Base-by-base conservation (phyloP, 2,888 invertebrate genomes). In the Ochropleura leucogaster region DNA sequence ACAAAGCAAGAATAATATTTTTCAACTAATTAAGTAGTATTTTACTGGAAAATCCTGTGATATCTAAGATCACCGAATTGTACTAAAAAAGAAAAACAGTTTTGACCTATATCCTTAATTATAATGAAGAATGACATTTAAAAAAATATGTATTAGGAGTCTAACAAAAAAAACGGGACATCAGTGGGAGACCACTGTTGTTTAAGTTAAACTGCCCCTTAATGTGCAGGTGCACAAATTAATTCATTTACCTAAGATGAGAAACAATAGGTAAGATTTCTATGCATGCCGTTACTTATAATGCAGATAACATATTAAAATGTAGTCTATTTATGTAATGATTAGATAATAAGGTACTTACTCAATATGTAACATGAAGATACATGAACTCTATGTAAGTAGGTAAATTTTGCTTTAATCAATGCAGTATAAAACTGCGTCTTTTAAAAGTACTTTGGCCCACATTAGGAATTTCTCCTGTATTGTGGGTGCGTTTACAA, bases 251-350 rank as follows among this genome's bases (percentile, higher is more conserved):
- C 51, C n/a, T 51, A 51, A 69, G 18, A 49, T 49, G 12, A 69
- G 40, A 59, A 70, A 77, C 69, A 66, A 77, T 67, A 57, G 57
- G 59, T 18, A 70, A n/a, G 16, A 77, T 66, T 47, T 59, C 63
- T 47, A 59, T 20, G 18, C 51, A 59, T 20, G 18, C 51, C 51
- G 46, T 51, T 51, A 67, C 30, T 70, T 82, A 77, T 77, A 12
- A 77, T 67, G 57, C 70, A 49, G 12, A 18, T n/a, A 57, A 40
- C 82, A 20, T 63, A 51, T 60, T 55, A 55, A 68, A n/a, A 46
- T 65, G 47, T 12, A 30, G 12, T 3, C 47, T 68, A 44, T 72
- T 68, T 70, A 47, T 60, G 59, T 20, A 60, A 40, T 30, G 62
- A 66, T 68, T 47, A 42, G 16, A 10, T 44, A 40, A 30, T 30